phyloP scores from a whole-genome alignment of 1,140 invertebrate genomes.

The Drosophila fuyamai region DNA sequence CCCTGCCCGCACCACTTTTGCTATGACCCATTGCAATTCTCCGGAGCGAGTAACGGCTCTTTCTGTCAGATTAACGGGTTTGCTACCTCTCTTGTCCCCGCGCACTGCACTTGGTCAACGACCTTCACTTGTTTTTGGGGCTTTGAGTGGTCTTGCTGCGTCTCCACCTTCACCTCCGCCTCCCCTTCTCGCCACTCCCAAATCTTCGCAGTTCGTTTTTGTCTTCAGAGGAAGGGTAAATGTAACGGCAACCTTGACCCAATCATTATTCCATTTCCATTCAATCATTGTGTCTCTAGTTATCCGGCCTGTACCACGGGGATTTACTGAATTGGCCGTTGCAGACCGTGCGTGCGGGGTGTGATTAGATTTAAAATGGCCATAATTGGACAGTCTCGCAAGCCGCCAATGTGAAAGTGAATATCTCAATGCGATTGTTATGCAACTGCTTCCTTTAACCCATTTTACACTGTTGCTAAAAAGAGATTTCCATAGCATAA shows the following conservation, averaged over 20 bases:
- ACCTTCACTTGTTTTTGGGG: conserved; percentile 38
- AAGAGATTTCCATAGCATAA: too few relatives aligned
- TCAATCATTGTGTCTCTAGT: conserved; percentile 24
- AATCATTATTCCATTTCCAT: conserved; percentile 21
- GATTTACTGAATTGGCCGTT: conserved; percentile 16
- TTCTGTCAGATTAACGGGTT: conserved; percentile 37
- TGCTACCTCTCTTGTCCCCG: neutral
- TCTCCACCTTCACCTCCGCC: neutral
- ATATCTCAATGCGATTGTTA: conserved; percentile 27
- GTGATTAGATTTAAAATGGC: conserved; percentile 36
- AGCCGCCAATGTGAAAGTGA: conserved; percentile 35
- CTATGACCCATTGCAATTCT: conserved; percentile 42
- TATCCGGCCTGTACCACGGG: conserved; percentile 28
- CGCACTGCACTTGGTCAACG: conserved; percentile 50
- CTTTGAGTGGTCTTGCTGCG: conserved; percentile 1
- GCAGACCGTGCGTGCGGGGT: conserved; percentile 19
- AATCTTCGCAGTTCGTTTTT: conserved; percentile 36
- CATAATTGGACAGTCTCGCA: conserved; percentile 22
- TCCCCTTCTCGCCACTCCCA: conserved; percentile 18
- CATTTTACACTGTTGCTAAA: conserved; percentile 1
- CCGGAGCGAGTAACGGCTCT: conserved; percentile 32
- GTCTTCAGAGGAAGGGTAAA: conserved; percentile 52
- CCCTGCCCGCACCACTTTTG: conserved; percentile 7
- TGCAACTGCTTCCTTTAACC: conserved; percentile 30
- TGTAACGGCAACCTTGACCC: conserved; percentile 46